These are phyloP conservation scores for Lysandra coridon DNA, from an alignment of 2,888 invertebrate genomes.

Conservation along the genomic window DNA sequence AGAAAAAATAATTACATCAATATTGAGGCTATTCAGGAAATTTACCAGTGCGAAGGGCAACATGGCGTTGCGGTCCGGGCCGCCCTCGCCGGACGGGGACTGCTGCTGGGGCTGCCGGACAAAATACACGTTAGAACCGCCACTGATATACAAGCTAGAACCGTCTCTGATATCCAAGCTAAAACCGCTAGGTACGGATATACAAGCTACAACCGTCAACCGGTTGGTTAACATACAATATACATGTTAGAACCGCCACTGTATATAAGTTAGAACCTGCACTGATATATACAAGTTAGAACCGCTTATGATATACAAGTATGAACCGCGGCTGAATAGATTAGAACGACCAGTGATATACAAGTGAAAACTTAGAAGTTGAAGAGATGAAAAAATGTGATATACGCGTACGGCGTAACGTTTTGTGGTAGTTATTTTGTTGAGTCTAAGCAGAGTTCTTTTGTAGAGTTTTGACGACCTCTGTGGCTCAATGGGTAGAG, in stretches of 20 bases:
- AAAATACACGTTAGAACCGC: conserved; percentile 22
- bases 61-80: conserved; percentile 69
- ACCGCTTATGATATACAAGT: background rate
- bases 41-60: conserved; percentile 79
- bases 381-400: too few relatives aligned
- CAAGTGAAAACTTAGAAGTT: too few relatives aligned
- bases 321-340: too few relatives aligned
- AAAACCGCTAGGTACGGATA: background rate
- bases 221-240: background rate
- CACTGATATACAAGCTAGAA: background rate
- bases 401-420: too few relatives aligned
- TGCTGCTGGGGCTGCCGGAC: conserved; percentile 67
- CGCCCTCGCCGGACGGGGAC: conserved; percentile 67
- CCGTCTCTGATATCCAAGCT: too few relatives aligned
- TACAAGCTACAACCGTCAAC: background rate
- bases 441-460: too few relatives aligned
- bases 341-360: too few relatives aligned
- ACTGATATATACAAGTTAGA: background rate
- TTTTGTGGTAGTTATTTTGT: too few relatives aligned
- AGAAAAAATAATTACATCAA: conserved; percentile 73
- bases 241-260: background rate
- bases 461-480: too few relatives aligned
- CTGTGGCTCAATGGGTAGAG: too few relatives aligned
- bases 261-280: too few relatives aligned
- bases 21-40: conserved; percentile 78